Conservation (phyloP, 2,888 invertebrate species). For the Cantharis nigra region DNA sequence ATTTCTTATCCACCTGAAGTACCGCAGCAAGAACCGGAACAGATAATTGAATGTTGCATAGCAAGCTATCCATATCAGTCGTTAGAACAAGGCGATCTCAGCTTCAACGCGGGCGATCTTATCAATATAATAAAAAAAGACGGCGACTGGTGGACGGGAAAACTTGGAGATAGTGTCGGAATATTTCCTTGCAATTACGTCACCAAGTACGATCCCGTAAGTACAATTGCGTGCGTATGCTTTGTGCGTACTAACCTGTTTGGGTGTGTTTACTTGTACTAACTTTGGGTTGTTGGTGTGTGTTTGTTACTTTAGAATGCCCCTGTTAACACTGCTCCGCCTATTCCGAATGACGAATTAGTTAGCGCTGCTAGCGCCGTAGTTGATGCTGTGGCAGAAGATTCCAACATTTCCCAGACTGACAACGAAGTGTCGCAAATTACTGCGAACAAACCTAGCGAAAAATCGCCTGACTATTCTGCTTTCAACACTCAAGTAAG, state of each 20-base stretch:
- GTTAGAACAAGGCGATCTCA: slow-evolving; percentile 86
- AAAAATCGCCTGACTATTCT: slow-evolving; percentile 44
- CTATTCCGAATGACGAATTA: slow-evolving; percentile 30
- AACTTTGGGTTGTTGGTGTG: slow-evolving; percentile 8
- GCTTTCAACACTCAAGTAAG: slow-evolving; percentile 52
- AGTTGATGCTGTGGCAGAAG: slow-evolving; percentile 40
- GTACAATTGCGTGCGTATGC: slow-evolving; percentile 15
- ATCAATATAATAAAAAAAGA: slow-evolving; percentile 87
- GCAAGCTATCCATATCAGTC: slow-evolving; percentile 91
- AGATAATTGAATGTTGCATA: slow-evolving; percentile 76
- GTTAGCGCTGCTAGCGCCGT: slow-evolving; percentile 30
- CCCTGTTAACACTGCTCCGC: slow-evolving; percentile 25
- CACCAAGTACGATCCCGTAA: slow-evolving; percentile 65
- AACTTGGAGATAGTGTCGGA: slow-evolving; percentile 76
- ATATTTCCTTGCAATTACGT: slow-evolving; percentile 99
- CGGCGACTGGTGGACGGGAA: slow-evolving; percentile 99
- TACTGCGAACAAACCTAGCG: slow-evolving; percentile 56
- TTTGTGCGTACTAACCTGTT: background rate
- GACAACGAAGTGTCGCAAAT: slow-evolving; percentile 57
- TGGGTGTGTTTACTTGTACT: slow-evolving; percentile 4
- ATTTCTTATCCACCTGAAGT: slow-evolving; percentile 32
- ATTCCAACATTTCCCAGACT: slow-evolving; percentile 46
- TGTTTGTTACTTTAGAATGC: slow-evolving; percentile 35
- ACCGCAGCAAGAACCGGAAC: slow-evolving; percentile 36
- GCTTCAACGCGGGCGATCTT: slow-evolving; percentile 84